phyloP scores from a whole-genome alignment of 2,888 invertebrate genomes.

The Tanytarsus gracilentus region DNA sequence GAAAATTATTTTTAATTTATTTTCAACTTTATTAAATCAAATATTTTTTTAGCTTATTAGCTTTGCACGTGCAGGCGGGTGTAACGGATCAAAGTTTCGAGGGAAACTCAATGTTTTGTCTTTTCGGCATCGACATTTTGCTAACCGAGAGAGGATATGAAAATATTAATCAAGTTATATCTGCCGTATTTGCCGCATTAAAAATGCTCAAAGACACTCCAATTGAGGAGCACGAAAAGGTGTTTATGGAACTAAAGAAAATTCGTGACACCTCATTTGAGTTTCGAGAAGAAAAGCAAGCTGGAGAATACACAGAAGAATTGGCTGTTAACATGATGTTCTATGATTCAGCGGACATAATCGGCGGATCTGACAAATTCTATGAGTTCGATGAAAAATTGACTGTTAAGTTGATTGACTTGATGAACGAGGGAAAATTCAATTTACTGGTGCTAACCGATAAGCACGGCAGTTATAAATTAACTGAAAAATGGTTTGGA shows the following conservation, averaged over 20 bases:
- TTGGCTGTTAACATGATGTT: slow-evolving; percentile 70
- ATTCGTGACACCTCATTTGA: slow-evolving; percentile 68
- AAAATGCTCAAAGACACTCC: slow-evolving; percentile 59
- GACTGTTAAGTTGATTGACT: slow-evolving; percentile 34
- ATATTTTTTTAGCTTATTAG: slow-evolving; percentile 57
- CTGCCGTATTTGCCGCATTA: slow-evolving; percentile 70
- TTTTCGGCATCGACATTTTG: slow-evolving; percentile 62
- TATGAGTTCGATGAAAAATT: slow-evolving; percentile 66
- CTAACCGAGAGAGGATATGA: slow-evolving; percentile 70
- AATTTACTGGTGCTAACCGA: slow-evolving; percentile 38
- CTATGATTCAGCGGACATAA: slow-evolving; percentile 67
- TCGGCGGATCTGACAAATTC: slow-evolving; percentile 65
- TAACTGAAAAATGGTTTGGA: slow-evolving; percentile 73
- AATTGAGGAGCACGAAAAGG: slow-evolving; percentile 50
- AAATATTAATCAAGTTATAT: slow-evolving; percentile 64
- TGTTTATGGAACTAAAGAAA: slow-evolving; percentile 59
- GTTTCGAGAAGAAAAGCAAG: slow-evolving; percentile 59
- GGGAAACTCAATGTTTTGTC: slow-evolving; percentile 66
- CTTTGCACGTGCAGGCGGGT: slow-evolving; percentile 59
- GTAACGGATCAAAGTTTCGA: slow-evolving; percentile 68
- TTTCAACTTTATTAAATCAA: not conserved
- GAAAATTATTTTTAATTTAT: slow-evolving; percentile 32
- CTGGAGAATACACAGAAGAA: slow-evolving; percentile 69
- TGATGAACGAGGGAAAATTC: slow-evolving; percentile 38
- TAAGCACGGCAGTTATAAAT: slow-evolving; percentile 45